Conservation (phyloP, 2,888 invertebrate genomes). For the Meteorus cinctellus region DNA sequence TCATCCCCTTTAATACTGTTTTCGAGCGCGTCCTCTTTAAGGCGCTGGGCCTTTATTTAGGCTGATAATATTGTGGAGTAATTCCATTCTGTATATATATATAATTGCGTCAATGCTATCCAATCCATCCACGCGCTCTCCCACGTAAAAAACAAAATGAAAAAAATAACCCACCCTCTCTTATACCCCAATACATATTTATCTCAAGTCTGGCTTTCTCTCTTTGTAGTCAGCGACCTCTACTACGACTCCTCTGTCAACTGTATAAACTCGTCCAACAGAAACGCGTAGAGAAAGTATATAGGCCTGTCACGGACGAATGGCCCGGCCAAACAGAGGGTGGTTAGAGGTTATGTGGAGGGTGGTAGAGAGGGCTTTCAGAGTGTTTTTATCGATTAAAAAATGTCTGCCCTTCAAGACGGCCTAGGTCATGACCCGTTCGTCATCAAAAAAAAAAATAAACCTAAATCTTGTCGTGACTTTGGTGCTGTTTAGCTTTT, state of each 20-base stretch:
- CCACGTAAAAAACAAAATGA: no score
- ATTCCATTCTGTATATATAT: conserved; percentile 29
- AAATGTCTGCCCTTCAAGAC: conserved; percentile 74
- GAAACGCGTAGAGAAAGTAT: conserved; percentile 15
- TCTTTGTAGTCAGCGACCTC: conserved; percentile 58
- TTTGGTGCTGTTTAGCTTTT: conserved; percentile 29
- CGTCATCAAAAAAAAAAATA: conserved; percentile 61
- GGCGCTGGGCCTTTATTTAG: conserved; percentile 71
- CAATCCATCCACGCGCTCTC: conserved; percentile 19
- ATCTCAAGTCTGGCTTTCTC: conserved; percentile 43
- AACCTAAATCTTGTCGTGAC: neutral
- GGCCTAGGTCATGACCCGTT: conserved; percentile 73
- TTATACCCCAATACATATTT: conserved; percentile 35
- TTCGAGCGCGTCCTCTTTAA: conserved; percentile 71
- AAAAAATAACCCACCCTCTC: conserved; percentile 44
- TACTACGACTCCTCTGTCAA: conserved; percentile 40
- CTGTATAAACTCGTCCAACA: conserved; percentile 14
- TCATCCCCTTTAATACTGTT: conserved; percentile 72
- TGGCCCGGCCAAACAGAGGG: conserved; percentile 40
- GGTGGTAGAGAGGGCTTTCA: conserved; percentile 54
- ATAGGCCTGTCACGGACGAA: conserved; percentile 38
- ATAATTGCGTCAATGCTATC: conserved; percentile 10
- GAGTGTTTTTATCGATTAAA: conserved; percentile 71
- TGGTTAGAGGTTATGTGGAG: conserved; percentile 43
- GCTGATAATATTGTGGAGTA: conserved; percentile 54